Base-by-base conservation (phyloP, 2,888 invertebrate species). In the Rotaria socialis region DNA sequence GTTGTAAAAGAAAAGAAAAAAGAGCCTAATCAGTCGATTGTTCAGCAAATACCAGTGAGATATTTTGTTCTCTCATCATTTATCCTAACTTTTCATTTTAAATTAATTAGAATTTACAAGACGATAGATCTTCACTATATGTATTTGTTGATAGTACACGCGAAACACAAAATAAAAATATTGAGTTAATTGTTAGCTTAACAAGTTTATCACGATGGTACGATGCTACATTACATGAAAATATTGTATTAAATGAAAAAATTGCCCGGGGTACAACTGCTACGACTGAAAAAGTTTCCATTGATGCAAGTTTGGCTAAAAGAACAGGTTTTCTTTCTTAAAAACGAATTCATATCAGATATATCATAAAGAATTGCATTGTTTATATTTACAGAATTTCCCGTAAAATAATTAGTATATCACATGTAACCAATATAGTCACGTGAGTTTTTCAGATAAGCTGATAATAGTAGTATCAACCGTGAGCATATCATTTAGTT, bases 121-220 rank as follows among this genome's bases (percentile, higher is more conserved):
- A 88, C 84, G 88, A 88, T 55, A 86, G 85, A 75, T 85, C 88
- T 11, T 86, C 88, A 11, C 35, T 84, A 58, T 85, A 86, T 56
- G 67, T 88, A 56, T 88, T 91, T 88, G 90, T 91, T 84, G 91
- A 91, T 88, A 91, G 89, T 87, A 27, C 56, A 67, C 35, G 35
- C 35, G 67, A 67, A 35, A 67, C 67, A 19, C 35, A 35, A 35
- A 88, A 91, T 86, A 89, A 89, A 87, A 89, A 90, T 11, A 91
- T 90, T 55, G 90, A 91, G 87, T 89, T 91, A 41, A 90, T 91
- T 27, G 89, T 91, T 24, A 89, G 90, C 14, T 90, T 89, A 87
- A 90, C 90, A 0, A 89, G 90, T 5, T 87, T 91, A 87, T 90
- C 90, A 7, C 89, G 90, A 43, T 91, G 91, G 91, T 89, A 89